Conservation (phyloP, 2,113 vertebrate species). For the Garra rufa region DNA sequence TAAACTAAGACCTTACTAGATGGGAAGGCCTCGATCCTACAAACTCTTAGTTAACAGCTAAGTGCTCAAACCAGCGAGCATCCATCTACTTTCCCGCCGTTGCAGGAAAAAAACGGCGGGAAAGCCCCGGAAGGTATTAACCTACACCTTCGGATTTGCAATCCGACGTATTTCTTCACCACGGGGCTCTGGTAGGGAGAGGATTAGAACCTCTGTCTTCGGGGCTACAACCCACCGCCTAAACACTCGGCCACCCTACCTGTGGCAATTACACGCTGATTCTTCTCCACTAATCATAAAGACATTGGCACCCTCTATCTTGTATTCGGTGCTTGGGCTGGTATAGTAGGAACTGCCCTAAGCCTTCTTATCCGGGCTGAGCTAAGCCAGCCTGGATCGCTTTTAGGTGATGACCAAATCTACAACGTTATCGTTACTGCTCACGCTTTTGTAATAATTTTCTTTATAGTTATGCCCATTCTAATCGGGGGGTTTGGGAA, state of each 20-base stretch:
- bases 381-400: slow-evolving; percentile 52
- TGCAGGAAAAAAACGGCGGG: too few relatives aligned
- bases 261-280: slow-evolving; percentile 66
- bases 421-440: too few relatives aligned
- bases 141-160: slow-evolving; percentile 66
- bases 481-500: too few relatives aligned
- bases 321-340: slow-evolving; percentile 65
- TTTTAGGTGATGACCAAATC: too few relatives aligned
- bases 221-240: slow-evolving; percentile 63
- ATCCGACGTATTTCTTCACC: slow-evolving; percentile 54
- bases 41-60: slow-evolving; percentile 67
- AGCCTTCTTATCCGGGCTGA: slow-evolving; percentile 60
- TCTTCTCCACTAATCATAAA: slow-evolving; percentile 69
- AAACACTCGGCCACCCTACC: slow-evolving; percentile 61
- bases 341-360: slow-evolving; percentile 55
- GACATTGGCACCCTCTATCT: slow-evolving; percentile 64
- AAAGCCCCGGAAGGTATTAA: too few relatives aligned
- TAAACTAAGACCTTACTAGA: slow-evolving; percentile 65
- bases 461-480: too few relatives aligned
- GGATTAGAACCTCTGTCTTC: slow-evolving; percentile 55
- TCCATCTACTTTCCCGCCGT: too few relatives aligned
- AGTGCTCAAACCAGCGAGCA: slow-evolving; percentile 57
- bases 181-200: slow-evolving; percentile 55
- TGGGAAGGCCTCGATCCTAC: slow-evolving; percentile 61
- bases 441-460: too few relatives aligned